A percentile compares a stretch with the other conserved stretches of the same genome.
Conservation (phyloP, 2,113 vertebrate genomes). For the Sus scrofa region T2T-Sscrofa CM000824.6:195839501-195840000, state of each 20-base stretch:
- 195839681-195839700: conserved; percentile 48
- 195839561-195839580: conserved; percentile 59
- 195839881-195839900: conserved; percentile 50
- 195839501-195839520: conserved; percentile 62
- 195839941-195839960: neutral
- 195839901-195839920: conserved; percentile 68
- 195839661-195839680: conserved; percentile 72
- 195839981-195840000: neutral
- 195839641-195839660: conserved; percentile 56
- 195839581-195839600: conserved; percentile 59
- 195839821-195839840: conserved; percentile 79
- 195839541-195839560: conserved; percentile 66
- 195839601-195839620: conserved; percentile 70
- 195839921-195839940: neutral
- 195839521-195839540: conserved; percentile 60
- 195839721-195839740: conserved; percentile 62
- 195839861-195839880: conserved; percentile 78
- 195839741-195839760: conserved; percentile 67
- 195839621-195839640: conserved; percentile 61
- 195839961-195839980: conserved; percentile 21
- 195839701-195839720: conserved; percentile 55
- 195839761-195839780: conserved; percentile 63
- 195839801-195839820: conserved; percentile 68
- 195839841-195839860: conserved; percentile 66
- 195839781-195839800: conserved; percentile 58